Evolutionary conservation across 1,140 invertebrate species (phyloP).

Genomic region (Holotrichia oblita): DNA sequence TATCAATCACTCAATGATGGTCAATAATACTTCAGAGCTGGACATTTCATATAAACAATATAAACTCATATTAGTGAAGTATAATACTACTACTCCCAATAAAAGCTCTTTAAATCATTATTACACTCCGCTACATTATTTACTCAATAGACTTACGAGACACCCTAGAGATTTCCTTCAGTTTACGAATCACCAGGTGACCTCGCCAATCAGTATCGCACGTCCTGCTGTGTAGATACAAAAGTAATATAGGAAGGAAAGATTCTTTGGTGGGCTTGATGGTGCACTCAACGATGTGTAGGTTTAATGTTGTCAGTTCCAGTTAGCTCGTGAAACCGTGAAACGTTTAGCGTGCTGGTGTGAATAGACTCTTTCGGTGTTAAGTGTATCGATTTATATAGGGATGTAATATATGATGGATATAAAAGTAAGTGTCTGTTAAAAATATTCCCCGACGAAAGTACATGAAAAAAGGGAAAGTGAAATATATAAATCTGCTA

Average conservation of each 20-base stretch:
- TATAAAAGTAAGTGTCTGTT: not conserved
- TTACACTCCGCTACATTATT: too few relatives aligned
- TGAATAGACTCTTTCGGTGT: not conserved
- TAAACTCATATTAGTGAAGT: too few relatives aligned
- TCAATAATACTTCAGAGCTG: too few relatives aligned
- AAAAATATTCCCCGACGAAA: not conserved
- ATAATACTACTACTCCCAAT: too few relatives aligned
- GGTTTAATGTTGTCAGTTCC: constrained; percentile 7
- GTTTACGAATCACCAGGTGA: constrained; percentile 7
- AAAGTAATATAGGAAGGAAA: constrained; percentile 7
- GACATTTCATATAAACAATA: too few relatives aligned
- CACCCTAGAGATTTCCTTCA: not conserved
- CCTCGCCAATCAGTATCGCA: not conserved
- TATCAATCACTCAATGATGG: too few relatives aligned
- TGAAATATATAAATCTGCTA: too few relatives aligned
- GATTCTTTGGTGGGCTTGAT: constrained; percentile 10
- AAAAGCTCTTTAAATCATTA: too few relatives aligned
- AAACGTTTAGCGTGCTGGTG: not conserved
- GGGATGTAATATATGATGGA: not conserved
- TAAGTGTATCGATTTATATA: constrained; percentile 11
- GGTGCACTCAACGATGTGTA: constrained; percentile 7
- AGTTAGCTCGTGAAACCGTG: constrained; percentile 4
- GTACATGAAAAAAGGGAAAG: too few relatives aligned
- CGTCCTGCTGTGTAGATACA: not conserved
- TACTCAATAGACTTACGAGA: too few relatives aligned